Evolutionary conservation across 2,797 vertebrate species (phyloP).

Genomic region (Telmatherina bonti): DNA sequence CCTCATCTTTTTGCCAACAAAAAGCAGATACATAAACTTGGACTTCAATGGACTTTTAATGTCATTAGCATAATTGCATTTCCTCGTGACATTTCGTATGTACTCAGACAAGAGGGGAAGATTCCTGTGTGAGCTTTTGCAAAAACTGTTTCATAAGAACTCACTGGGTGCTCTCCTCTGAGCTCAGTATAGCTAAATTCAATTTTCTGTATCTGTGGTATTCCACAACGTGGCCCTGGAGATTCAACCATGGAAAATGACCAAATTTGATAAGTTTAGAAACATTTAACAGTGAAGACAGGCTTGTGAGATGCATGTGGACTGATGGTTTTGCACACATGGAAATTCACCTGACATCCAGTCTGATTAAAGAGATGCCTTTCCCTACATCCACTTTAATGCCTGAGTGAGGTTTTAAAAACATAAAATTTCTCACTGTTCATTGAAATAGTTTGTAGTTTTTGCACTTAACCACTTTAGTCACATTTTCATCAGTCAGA

Average conservation of each 20-base stretch:
- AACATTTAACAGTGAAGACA: conserved; percentile 47
- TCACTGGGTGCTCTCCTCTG: conserved; percentile 35
- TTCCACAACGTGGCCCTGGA: conserved; percentile 55
- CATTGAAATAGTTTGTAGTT: conserved; percentile 7
- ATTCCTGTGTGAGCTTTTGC: conserved; percentile 51
- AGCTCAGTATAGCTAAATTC: conserved; percentile 49
- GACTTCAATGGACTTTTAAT: conserved; percentile 51
- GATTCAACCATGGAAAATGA: conserved; percentile 41
- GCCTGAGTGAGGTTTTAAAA: background rate
- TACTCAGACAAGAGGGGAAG: conserved; percentile 60
- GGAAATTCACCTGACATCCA: conserved; percentile 32
- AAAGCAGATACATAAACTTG: conserved; percentile 48
- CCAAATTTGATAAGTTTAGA: conserved; percentile 60
- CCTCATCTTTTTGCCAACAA: conserved; percentile 15
- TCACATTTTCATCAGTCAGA: background rate
- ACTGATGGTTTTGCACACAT: conserved; percentile 30
- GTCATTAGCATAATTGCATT: conserved; percentile 72
- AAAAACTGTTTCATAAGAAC: conserved; percentile 65
- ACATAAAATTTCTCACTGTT: background rate
- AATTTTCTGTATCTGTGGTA: conserved; percentile 65
- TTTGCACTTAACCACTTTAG: background rate
- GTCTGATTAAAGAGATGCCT: conserved; percentile 26
- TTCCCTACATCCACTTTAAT: conserved; percentile 11
- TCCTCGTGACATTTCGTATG: conserved; percentile 62
- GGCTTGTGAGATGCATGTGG: conserved; percentile 34